phyloP scores from a whole-genome alignment of 2,113 vertebrate species.

The Gracilinanus agilis region DNA sequence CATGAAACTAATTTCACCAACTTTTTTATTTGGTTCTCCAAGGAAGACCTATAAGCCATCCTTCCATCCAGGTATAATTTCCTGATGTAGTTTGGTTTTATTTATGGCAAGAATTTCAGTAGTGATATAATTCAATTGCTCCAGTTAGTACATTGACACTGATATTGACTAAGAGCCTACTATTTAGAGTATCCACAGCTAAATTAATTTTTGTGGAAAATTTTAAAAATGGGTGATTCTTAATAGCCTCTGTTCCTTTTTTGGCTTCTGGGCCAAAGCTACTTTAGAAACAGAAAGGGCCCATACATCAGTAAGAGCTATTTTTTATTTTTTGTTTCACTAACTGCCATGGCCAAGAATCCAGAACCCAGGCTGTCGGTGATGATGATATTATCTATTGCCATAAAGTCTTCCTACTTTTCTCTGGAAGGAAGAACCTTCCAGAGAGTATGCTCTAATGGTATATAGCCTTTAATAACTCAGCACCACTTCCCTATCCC shows the following conservation, averaged over 20 bases:
- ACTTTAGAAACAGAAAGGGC: not conserved
- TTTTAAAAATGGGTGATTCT: not conserved
- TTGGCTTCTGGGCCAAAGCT: not conserved
- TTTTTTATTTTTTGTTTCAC: not conserved
- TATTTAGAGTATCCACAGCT: not conserved
- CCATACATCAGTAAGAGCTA: not conserved
- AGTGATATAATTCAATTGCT: not conserved
- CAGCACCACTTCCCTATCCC: not conserved
- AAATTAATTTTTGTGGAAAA: not conserved
- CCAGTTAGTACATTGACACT: not conserved
- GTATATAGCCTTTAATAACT: too few relatives aligned
- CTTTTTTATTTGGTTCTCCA: not conserved
- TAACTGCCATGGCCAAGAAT: not conserved
- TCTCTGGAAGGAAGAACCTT: not conserved
- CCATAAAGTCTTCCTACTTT: not conserved
- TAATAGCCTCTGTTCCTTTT: not conserved
- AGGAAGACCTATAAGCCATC: not conserved
- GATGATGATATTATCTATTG: not conserved
- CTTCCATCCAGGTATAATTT: not conserved
- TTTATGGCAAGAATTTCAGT: not conserved
- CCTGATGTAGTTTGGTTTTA: not conserved
- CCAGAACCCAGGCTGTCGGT: not conserved
- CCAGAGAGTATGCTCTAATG: not conserved
- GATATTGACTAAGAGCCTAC: not conserved
- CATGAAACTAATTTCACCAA: not conserved